phyloP scores from a whole-genome alignment of 2,113 vertebrate genomes.

The Etheostoma cragini region DNA sequence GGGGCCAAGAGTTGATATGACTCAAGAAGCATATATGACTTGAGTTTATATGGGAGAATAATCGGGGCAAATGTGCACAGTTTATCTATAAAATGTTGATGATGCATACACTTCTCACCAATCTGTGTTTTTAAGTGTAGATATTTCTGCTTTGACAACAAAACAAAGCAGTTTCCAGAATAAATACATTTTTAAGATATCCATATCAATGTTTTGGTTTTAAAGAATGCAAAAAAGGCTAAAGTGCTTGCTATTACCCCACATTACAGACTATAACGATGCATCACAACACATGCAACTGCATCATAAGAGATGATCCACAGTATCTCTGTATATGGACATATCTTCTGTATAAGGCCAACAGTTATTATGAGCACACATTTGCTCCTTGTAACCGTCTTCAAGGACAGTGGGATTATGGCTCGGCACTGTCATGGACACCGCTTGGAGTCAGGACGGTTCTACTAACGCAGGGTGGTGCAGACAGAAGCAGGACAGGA shows the following conservation, averaged over 20 bases:
- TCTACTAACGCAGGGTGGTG: neutral
- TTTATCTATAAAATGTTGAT: neutral
- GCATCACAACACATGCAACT: neutral
- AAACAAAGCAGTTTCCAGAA: neutral
- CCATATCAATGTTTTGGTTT: no score
- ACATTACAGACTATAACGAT: neutral
- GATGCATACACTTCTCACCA: no score
- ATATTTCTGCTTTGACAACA: neutral
- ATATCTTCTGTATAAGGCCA: neutral
- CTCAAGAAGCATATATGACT: neutral
- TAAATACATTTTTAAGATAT: neutral
- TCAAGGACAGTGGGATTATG: neutral
- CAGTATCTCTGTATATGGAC: neutral
- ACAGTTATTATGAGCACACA: conserved; percentile 1
- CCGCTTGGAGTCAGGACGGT: neutral
- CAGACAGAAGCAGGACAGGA: neutral
- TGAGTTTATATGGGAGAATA: neutral
- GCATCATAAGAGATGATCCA: neutral
- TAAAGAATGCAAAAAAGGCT: neutral
- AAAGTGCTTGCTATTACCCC: neutral
- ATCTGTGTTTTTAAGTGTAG: neutral
- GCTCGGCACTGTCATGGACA: neutral
- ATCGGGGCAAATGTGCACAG: neutral
- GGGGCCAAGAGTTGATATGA: neutral
- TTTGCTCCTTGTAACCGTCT: neutral